A percentile compares a stretch with the other conserved stretches of the same genome.
These are phyloP conservation scores for Meloe dianella DNA, from an alignment of 2,888 invertebrate species.

Conservation along the genomic window DNA sequence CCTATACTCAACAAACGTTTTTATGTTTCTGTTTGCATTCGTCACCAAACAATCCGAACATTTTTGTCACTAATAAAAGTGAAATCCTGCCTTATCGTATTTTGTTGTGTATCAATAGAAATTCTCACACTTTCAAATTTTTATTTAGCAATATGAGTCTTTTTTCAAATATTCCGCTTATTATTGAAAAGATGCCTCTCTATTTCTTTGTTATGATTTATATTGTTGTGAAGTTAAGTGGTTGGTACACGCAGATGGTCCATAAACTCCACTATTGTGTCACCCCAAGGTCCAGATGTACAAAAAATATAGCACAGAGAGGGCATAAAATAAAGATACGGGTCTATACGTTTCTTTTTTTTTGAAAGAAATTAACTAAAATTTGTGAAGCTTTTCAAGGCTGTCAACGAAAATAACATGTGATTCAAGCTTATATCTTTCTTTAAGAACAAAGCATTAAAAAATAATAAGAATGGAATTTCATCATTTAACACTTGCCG, in stretches of 20 bases:
- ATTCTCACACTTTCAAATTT: neutral
- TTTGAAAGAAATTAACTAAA: neutral
- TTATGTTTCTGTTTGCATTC: neutral
- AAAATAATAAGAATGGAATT: neutral
- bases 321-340: neutral
- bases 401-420: neutral
- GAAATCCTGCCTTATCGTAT: neutral
- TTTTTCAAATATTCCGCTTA: constrained; percentile 2
- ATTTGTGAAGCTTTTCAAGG: neutral
- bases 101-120: neutral
- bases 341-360: neutral
- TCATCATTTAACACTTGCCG: neutral
- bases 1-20: neutral
- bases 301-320: neutral
- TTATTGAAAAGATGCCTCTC: neutral
- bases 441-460: neutral
- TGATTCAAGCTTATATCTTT: neutral
- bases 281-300: constrained; percentile 11
- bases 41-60: neutral
- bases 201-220: constrained; percentile 9
- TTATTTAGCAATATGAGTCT: neutral
- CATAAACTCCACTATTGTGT: constrained; percentile 10
- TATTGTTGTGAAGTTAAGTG: constrained; percentile 12
- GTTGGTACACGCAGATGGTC: constrained; percentile 6
- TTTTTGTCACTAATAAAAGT: neutral